Percentiles rank a stretch among this genome's conserved stretches.
Conservation (phyloP, 2,888 invertebrate genomes). For the Dorcus hopei region DNA sequence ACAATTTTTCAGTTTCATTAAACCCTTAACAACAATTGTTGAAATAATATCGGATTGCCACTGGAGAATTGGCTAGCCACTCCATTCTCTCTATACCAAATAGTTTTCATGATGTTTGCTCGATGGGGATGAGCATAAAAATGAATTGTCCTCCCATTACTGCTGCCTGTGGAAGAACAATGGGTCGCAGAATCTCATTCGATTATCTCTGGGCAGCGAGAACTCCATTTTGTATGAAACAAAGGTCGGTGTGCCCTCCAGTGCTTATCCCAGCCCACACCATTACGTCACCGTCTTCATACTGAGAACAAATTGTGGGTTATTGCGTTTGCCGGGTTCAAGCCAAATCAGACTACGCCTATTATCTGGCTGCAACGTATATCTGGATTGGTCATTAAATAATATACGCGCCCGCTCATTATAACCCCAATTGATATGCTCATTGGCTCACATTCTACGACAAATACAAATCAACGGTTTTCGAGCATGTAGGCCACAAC, state of each 20-base stretch:
- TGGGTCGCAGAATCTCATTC: not conserved
- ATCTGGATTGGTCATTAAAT: too few species aligned
- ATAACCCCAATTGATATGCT: too few species aligned
- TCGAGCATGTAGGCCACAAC: too few species aligned
- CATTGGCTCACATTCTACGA: too few species aligned
- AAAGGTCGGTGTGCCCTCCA: not conserved
- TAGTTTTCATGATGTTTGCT: not conserved
- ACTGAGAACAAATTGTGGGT: too few species aligned
- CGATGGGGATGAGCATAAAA: conserved; percentile 2
- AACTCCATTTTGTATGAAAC: not conserved
- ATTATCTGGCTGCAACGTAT: too few species aligned
- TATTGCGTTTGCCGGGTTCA: too few species aligned
- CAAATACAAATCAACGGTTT: too few species aligned
- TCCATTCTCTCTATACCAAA: not conserved
- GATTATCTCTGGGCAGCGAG: not conserved
- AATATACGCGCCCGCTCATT: too few species aligned
- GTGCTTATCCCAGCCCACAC: conserved; percentile 2
- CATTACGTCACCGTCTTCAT: not conserved
- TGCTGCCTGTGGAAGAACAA: not conserved
- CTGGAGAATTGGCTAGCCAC: not conserved
- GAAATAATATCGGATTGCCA: not conserved
- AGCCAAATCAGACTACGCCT: too few species aligned
- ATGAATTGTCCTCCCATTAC: not conserved
- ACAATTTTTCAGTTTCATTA: too few species aligned
- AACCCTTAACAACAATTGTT: too few species aligned